Percentiles rank a stretch among this genome's conserved stretches.
phyloP scores from a whole-genome alignment of 2,797 vertebrate genomes.

The Chaunax sp. region DNA sequence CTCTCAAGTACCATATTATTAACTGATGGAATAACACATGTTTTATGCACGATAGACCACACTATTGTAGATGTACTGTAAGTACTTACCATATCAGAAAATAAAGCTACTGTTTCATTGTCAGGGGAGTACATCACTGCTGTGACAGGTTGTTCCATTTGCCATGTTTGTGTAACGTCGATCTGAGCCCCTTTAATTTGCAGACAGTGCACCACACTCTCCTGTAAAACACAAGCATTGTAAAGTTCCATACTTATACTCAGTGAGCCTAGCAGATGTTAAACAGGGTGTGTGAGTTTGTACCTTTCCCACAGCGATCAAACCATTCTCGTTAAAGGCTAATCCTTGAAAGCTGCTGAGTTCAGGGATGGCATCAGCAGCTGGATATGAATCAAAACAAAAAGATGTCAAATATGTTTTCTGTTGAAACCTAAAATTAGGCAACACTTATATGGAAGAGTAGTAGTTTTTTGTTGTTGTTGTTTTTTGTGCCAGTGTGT shows the following conservation, averaged over 20 bases:
- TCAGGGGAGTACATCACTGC: conserved; percentile 85
- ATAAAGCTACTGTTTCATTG: conserved; percentile 84
- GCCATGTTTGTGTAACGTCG: conserved; percentile 80
- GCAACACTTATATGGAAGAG: conserved; percentile 65
- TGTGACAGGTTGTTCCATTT: conserved; percentile 79
- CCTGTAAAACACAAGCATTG: conserved; percentile 76
- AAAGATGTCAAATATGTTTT: conserved; percentile 2
- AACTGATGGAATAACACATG: not conserved
- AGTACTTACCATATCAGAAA: conserved; percentile 85
- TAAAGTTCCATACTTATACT: not conserved
- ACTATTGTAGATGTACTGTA: conserved; percentile 32
- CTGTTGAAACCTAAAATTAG: not conserved
- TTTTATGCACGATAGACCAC: not conserved
- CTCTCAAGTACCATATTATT: not conserved
- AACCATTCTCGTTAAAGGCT: conserved; percentile 82
- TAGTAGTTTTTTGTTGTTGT: conserved; percentile 75
- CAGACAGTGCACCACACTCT: conserved; percentile 82
- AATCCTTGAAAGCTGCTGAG: conserved; percentile 77
- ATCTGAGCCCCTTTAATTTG: conserved; percentile 82
- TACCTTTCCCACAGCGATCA: conserved; percentile 90
- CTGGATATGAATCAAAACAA: conserved; percentile 48
- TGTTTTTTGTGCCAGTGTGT: not conserved
- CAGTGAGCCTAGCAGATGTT: not conserved
- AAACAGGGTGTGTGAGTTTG: conserved; percentile 54
- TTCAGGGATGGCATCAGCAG: conserved; percentile 33